phyloP scores from a whole-genome alignment of 2,888 invertebrate genomes.

The Carabus problematicus region DNA sequence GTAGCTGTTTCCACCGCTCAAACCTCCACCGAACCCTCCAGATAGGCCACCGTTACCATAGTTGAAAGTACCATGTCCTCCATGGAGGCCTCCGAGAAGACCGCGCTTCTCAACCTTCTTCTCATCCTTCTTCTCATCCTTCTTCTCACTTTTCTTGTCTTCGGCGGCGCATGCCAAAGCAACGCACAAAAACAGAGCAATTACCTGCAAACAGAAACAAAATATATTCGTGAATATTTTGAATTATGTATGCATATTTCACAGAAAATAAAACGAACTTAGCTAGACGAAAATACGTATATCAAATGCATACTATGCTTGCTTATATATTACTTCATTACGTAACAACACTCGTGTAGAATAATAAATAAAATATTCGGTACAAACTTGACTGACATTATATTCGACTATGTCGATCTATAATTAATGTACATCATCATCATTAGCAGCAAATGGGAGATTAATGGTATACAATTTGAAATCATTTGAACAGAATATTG shows the following conservation, averaged over 20 bases:
- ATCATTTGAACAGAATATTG: no score
- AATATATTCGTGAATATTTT: not conserved
- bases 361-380: no score
- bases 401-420: no score
- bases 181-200: slow-evolving; percentile 33
- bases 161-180: slow-evolving; percentile 17
- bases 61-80: slow-evolving; percentile 12
- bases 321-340: no score
- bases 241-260: not conserved
- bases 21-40: not conserved
- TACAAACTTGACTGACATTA: no score
- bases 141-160: slow-evolving; percentile 1
- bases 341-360: no score
- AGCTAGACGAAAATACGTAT: no score
- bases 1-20: slow-evolving; percentile 18
- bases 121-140: slow-evolving; percentile 12
- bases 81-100: slow-evolving; percentile 14
- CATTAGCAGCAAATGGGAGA: no score
- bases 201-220: slow-evolving; percentile 11
- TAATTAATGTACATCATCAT: no score
- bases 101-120: slow-evolving; percentile 31
- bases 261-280: not conserved
- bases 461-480: no score
- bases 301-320: no score
- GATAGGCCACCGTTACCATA: not conserved